Base-by-base conservation (phyloP, 2,797 vertebrate species). In the Helostoma temminkii region DNA sequence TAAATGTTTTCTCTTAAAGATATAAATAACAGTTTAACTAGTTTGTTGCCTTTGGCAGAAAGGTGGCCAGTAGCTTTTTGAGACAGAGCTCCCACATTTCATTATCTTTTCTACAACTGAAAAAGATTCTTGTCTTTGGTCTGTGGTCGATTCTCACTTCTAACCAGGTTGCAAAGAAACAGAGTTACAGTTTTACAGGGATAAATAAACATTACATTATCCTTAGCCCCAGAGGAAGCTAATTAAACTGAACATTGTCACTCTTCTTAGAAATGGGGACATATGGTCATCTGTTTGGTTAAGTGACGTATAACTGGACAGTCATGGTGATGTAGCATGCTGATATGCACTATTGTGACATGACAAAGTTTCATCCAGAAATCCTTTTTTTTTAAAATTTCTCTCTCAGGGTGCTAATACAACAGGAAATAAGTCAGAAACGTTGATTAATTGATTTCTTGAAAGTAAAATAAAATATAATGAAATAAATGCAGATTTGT, bases 161-260 rank as follows among this genome's bases (percentile, higher is more conserved):
- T 72, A 56, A 62, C 25, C 58, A 15, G 45, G 52, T 16, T 67
- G n/a, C 28, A 48, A 34, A 19, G 14, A 26, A 66, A 52, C 43
- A 68, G 32, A 42, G 47, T 25, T 25, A 56, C 50, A 59, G 30
- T 7, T 11, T 53, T 3, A 18, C 10, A 49, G 7, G 24, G 50
- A 54, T 78, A 62, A 79, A 62, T 67, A 65, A 54, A 74, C 55
- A 16, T 57, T 22, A 52, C 24, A 55, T 57, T 49, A 55, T 56
- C 45, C 66, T 69, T 56, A 54, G 46, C 30, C 47, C 71, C 18
- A 15, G 9, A 28, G 21, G n/a, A 9, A 59, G 11, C 5, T 68
- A 34, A 49, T 52, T 18, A 18, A 46, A 73, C 48, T 42, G 0
- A 18, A 45, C 37, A 65, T 57, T 67, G 2, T 25, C 24, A 11